These are phyloP conservation scores for Amiota minor DNA, from an alignment of 2,888 invertebrate genomes.

Conservation along the genomic window DNA sequence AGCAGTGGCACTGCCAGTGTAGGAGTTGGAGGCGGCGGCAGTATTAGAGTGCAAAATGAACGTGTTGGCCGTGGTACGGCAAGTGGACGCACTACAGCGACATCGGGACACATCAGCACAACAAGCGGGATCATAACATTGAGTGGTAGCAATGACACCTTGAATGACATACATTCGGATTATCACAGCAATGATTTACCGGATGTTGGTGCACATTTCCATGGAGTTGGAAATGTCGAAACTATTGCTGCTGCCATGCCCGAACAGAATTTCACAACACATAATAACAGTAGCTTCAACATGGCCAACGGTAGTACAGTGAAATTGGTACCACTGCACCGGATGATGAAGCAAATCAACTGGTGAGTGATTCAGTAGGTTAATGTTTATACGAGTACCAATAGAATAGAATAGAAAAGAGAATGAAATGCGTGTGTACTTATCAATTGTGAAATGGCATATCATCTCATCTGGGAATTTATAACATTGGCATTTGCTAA, in stretches of 20 bases:
- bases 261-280: slow-evolving; percentile 65
- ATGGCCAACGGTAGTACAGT: slow-evolving; percentile 71
- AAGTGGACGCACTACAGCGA: slow-evolving; percentile 67
- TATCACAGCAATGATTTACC: slow-evolving; percentile 63
- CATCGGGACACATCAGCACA: slow-evolving; percentile 68
- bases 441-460: too few relatives aligned
- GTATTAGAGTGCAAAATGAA: slow-evolving; percentile 33
- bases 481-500: neutral
- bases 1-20: slow-evolving; percentile 34
- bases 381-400: neutral
- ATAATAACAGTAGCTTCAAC: slow-evolving; percentile 64
- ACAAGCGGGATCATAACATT: slow-evolving; percentile 65
- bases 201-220: slow-evolving; percentile 51
- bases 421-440: too few relatives aligned
- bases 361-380: slow-evolving; percentile 62
- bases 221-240: slow-evolving; percentile 51
- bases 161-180: slow-evolving; percentile 70
- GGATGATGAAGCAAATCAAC: slow-evolving; percentile 72
- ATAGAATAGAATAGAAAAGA: neutral
- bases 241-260: slow-evolving; percentile 30
- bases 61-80: slow-evolving; percentile 41
- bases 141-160: slow-evolving; percentile 71
- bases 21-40: slow-evolving; percentile 39
- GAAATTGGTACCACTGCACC: slow-evolving; percentile 65
- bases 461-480: neutral